Conservation (phyloP, 2,797 vertebrate species). For the Leuciscus waleckii region DNA sequence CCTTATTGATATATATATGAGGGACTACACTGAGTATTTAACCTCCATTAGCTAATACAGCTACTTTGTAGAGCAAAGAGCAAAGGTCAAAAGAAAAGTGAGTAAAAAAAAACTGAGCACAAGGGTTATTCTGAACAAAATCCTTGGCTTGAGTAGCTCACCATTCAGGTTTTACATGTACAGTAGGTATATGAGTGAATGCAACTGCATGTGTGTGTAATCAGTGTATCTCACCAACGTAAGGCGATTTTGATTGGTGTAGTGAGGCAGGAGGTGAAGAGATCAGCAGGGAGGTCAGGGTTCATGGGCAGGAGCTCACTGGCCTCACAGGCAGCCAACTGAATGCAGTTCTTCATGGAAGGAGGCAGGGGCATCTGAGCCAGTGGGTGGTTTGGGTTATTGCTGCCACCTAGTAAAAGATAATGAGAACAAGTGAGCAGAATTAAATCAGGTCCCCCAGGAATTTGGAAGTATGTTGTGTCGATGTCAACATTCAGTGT, state of each 20-base stretch:
- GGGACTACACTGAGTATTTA: neutral
- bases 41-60: neutral
- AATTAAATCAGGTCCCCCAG: neutral
- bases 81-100: neutral
- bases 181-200: neutral
- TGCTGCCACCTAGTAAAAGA: slow-evolving; percentile 88
- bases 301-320: slow-evolving; percentile 96
- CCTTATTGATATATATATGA: neutral
- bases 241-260: slow-evolving; percentile 98
- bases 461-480: neutral
- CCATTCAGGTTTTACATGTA: neutral
- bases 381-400: slow-evolving; percentile 95
- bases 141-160: neutral
- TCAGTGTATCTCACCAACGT: slow-evolving; percentile 83
- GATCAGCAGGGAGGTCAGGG: slow-evolving; percentile 94
- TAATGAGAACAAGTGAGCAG: neutral
- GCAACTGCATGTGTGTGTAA: neutral
- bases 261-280: slow-evolving; percentile 98
- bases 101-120: neutral
- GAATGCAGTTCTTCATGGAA: slow-evolving; percentile 99
- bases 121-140: neutral
- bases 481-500: neutral
- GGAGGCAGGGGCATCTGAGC: slow-evolving; percentile 97
- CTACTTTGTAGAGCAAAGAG: neutral
- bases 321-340: slow-evolving; percentile 96